Conservation (phyloP, 2,888 invertebrate species). For the Corythucha ciliata region DNA sequence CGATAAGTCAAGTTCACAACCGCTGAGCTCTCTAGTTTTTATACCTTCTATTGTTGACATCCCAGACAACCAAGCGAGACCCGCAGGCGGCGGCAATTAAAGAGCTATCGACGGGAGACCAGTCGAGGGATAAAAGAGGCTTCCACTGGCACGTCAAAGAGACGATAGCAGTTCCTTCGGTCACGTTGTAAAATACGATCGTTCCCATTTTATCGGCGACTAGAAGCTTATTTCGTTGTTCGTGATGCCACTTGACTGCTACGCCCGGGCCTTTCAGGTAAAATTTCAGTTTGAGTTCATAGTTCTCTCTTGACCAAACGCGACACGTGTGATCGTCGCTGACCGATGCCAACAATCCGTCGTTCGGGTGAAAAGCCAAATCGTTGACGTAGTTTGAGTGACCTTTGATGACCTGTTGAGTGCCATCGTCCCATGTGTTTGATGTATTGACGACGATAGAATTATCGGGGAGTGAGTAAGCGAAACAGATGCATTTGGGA, state of each 20-base stretch:
- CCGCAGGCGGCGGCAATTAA: slow-evolving; percentile 46
- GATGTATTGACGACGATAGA: slow-evolving; percentile 37
- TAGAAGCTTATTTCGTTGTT: slow-evolving; percentile 59
- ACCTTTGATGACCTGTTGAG: slow-evolving; percentile 47
- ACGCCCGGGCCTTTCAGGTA: slow-evolving; percentile 57
- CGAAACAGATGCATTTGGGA: slow-evolving; percentile 50
- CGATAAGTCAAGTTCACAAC: slow-evolving; percentile 1
- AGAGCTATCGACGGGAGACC: slow-evolving; percentile 54
- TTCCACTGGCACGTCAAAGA: slow-evolving; percentile 54
- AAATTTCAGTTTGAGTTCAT: slow-evolving; percentile 50
- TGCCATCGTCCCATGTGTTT: slow-evolving; percentile 3
- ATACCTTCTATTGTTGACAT: slow-evolving; percentile 18
- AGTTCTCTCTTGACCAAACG: slow-evolving; percentile 52
- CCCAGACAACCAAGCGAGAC: slow-evolving; percentile 19
- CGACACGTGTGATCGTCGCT: slow-evolving; percentile 67
- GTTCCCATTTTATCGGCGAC: slow-evolving; percentile 68
- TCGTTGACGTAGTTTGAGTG: slow-evolving; percentile 62
- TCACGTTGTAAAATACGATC: slow-evolving; percentile 61
- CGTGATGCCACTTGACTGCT: slow-evolving; percentile 58
- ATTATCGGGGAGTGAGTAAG: slow-evolving; percentile 50
- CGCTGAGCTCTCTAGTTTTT: background rate
- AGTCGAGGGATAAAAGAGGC: slow-evolving; percentile 59
- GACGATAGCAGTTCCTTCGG: slow-evolving; percentile 54
- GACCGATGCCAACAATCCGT: slow-evolving; percentile 59
- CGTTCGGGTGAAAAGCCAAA: slow-evolving; percentile 58